A percentile compares a stretch with the other conserved stretches of the same genome.
These are phyloP conservation scores for Scleropages formosus DNA, from an alignment of 2,797 vertebrate genomes.

Conservation along the genomic window DNA sequence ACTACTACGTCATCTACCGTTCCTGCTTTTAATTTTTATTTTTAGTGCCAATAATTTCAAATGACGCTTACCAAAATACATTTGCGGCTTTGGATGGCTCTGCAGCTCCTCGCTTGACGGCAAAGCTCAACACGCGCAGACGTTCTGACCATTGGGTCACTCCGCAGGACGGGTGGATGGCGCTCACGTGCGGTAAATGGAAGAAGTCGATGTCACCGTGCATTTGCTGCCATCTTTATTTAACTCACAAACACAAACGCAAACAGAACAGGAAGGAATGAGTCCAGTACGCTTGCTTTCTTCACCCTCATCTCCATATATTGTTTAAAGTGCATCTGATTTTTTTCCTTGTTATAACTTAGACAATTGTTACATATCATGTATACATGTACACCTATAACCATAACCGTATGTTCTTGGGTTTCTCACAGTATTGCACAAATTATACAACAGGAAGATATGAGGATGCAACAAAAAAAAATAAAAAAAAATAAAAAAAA, in stretches of 20 bases:
- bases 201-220: background rate
- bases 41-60: too few species aligned
- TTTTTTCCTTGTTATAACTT: conserved; percentile 23
- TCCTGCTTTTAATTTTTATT: too few species aligned
- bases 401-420: conserved; percentile 34
- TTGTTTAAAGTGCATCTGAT: conserved; percentile 60
- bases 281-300: conserved; percentile 5
- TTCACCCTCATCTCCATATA: background rate
- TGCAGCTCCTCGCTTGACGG: too few species aligned
- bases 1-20: too few species aligned
- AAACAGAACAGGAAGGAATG: conserved; percentile 26
- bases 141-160: background rate
- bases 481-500: too few species aligned
- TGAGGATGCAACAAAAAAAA: conserved; percentile 21
- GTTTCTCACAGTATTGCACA: conserved; percentile 50
- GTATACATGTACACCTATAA: conserved; percentile 43
- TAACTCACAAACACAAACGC: conserved; percentile 30
- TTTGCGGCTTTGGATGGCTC: too few species aligned
- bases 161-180: background rate
- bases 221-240: conserved; percentile 43
- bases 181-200: background rate
- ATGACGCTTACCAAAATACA: too few species aligned
- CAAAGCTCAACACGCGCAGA: background rate
- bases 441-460: conserved; percentile 37
- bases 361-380: conserved; percentile 38